Evolutionary conservation across 92 coral and sea anemone genomes (phyloP).

Genomic region (Montipora capitata): DNA sequence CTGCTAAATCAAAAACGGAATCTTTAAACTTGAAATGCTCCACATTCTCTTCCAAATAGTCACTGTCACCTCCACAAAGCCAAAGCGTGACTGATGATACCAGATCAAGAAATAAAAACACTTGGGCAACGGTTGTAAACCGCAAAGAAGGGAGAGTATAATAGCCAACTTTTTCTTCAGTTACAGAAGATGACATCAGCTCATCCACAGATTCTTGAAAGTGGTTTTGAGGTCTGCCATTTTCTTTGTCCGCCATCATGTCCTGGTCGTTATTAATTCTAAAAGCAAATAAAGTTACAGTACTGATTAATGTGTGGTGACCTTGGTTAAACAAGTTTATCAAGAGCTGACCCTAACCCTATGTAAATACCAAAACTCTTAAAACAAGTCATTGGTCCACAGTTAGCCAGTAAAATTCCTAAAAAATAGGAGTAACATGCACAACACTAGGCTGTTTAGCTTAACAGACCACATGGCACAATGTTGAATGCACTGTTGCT

Average conservation of each 20-base stretch:
- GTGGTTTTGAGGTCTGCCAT: neutral
- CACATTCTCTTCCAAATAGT: conserved; percentile 85
- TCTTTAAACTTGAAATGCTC: conserved; percentile 78
- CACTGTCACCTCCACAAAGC: conserved; percentile 87
- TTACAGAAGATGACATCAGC: neutral
- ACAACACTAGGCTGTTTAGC: no score
- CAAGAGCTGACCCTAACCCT: no score
- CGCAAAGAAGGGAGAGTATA: conserved; percentile 83
- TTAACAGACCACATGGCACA: no score
- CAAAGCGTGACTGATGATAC: conserved; percentile 82
- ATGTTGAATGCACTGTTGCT: no score
- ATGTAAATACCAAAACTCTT: no score
- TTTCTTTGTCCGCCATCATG: conserved; percentile 16
- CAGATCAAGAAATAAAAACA: conserved; percentile 78
- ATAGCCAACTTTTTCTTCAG: conserved; percentile 38
- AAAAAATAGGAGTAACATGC: no score
- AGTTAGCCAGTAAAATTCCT: no score
- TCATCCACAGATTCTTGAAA: conserved; percentile 13
- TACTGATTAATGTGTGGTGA: neutral
- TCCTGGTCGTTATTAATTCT: neutral
- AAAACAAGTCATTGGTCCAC: no score
- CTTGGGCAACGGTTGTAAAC: conserved; percentile 77
- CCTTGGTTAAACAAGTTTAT: neutral
- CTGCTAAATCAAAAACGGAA: conserved; percentile 90
- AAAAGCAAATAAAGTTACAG: neutral